Base-by-base conservation (phyloP, 2,113 vertebrate species). In the Bujurquina vittata region DNA sequence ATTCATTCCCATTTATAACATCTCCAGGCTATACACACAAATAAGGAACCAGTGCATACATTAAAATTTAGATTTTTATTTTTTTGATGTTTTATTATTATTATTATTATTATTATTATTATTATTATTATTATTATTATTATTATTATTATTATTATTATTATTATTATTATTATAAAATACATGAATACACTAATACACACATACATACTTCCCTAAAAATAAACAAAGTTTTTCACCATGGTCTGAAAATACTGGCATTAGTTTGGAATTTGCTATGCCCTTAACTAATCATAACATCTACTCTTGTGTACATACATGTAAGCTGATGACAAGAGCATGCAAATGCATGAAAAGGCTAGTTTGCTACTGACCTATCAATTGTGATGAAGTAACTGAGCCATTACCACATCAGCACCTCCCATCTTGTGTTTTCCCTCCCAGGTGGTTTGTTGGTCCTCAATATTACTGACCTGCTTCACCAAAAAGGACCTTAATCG, bases 1-100 rank as follows among this genome's bases (percentile, higher is more conserved):
- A 85, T 83, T 81, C 61, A 89, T 94, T 90, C 86, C 26, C 57
- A 87, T 84, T 86, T 87, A 57, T 54, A 90, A 92, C 75, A 90
- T 83, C 91, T 84, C 12, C 57, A 26, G 69, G 91, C 82, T 5
- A 55, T 8, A 52, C 46, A 56, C 61, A 35, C 52, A 40, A 49
- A 62, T 61, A 82, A 82, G 75, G 69, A 65, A 81, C 72, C 46
- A 29, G 75, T 69, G 80, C 80, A 82, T 88, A 78, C 37, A 87
- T 82, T 81, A 79, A 33, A 65, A 89, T 82, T 46, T 33, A 46
- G 35, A 86, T 65, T 67, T 69, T 57, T 78, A 77, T 74, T 56
- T 18, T 57, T 37, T 10, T 60, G 15, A 59, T 12, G 61, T 54
- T n/a, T 22, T 11, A 17, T 10, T 31, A 61, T n/a, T n/a, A n/a